Percentiles rank a stretch among this genome's conserved stretches.
Evolutionary conservation across 2,113 vertebrate genomes (phyloP).

Genomic region (Atlantisia rogersi): DNA sequence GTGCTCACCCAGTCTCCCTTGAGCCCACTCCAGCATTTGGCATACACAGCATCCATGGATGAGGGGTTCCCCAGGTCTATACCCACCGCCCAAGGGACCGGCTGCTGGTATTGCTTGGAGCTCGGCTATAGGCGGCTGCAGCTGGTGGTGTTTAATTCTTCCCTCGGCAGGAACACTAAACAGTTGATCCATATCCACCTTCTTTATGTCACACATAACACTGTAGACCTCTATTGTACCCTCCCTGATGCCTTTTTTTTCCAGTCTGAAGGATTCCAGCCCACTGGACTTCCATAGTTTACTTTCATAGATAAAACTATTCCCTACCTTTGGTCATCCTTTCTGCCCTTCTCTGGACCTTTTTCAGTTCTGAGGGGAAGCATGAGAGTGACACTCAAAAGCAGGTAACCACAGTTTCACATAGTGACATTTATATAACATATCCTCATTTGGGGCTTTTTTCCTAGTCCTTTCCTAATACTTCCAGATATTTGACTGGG

Average conservation of each 20-base stretch:
- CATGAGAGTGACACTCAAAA: not conserved
- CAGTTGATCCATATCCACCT: not conserved
- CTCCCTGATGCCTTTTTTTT: not conserved
- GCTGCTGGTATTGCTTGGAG: not conserved
- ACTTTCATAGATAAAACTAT: not conserved
- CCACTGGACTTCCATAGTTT: not conserved
- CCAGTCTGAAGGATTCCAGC: not conserved
- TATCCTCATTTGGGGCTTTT: not conserved
- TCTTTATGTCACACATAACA: not conserved
- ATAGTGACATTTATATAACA: not conserved
- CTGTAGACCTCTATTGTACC: not conserved
- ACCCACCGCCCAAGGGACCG: not conserved
- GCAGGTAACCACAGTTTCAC: not conserved
- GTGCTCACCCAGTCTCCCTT: not conserved
- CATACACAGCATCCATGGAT: rapidly evolving
- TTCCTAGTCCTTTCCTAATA: not conserved
- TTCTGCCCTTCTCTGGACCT: not conserved
- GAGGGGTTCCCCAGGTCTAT: not conserved
- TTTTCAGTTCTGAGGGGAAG: not conserved
- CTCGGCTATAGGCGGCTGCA: not conserved
- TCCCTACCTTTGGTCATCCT: not conserved
- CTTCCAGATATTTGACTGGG: not conserved
- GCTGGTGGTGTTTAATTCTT: not conserved
- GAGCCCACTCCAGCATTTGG: not conserved
- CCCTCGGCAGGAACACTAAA: not conserved